Evolutionary conservation across 2,797 vertebrate species (phyloP).

Genomic region (Typhlichthys subterraneus): DNA sequence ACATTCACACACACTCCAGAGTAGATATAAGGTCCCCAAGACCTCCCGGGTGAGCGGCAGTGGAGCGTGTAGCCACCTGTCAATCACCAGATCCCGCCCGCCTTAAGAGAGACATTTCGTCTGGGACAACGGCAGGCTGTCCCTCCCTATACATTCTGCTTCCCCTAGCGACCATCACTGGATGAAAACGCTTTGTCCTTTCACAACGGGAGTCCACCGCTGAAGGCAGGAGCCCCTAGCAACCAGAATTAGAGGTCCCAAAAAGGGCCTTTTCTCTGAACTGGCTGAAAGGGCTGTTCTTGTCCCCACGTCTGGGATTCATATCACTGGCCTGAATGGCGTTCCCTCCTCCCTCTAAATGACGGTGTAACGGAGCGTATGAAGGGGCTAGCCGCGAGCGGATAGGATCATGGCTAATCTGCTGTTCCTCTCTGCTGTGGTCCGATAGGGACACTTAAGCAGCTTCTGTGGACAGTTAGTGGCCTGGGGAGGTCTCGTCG

Average conservation of each 20-base stretch:
- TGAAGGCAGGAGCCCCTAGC: constrained; percentile 74
- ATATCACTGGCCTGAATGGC: constrained; percentile 84
- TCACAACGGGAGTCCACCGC: constrained; percentile 74
- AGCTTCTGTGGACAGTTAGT: constrained; percentile 77
- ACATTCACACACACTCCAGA: constrained; percentile 27
- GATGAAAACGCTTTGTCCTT: constrained; percentile 76
- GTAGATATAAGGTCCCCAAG: constrained; percentile 55
- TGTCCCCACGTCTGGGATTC: constrained; percentile 84
- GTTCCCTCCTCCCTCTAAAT: constrained; percentile 85
- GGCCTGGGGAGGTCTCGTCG: constrained; percentile 60
- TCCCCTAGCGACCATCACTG: constrained; percentile 82
- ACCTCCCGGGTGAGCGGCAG: constrained; percentile 74
- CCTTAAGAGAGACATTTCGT: constrained; percentile 85
- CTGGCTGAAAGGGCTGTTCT: constrained; percentile 82
- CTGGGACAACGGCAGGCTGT: constrained; percentile 79
- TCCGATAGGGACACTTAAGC: constrained; percentile 86
- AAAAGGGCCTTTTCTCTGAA: constrained; percentile 75
- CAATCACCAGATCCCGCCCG: constrained; percentile 75
- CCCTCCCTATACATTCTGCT: constrained; percentile 79
- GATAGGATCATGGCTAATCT: constrained; percentile 94
- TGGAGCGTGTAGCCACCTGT: constrained; percentile 80
- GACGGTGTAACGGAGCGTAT: constrained; percentile 83
- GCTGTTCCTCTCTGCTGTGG: constrained; percentile 85
- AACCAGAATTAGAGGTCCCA: constrained; percentile 76
- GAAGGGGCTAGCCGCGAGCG: constrained; percentile 79